phyloP scores from a whole-genome alignment of 2,888 invertebrate species.

The Celastrina argiolus region DNA sequence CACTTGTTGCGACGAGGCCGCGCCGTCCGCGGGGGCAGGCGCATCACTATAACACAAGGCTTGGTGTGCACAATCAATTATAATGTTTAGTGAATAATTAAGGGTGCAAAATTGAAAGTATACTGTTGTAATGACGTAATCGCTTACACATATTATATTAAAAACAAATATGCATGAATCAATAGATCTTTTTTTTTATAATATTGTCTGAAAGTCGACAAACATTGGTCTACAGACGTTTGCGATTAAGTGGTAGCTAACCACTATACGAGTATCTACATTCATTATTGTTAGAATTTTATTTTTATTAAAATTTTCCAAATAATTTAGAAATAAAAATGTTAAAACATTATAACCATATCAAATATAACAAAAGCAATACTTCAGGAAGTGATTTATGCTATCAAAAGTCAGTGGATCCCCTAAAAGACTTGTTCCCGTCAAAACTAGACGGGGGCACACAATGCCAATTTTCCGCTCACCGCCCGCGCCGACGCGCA shows the following conservation, averaged over 20 bases:
- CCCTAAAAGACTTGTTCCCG: slow-evolving; percentile 36
- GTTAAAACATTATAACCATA: slow-evolving; percentile 14
- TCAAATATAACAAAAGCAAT: slow-evolving; percentile 19
- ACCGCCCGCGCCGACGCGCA: slow-evolving; percentile 72
- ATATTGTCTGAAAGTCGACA: too few relatives aligned
- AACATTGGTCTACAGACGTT: neutral
- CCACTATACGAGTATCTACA: too few relatives aligned
- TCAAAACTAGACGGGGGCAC: slow-evolving; percentile 39
- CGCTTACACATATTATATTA: neutral
- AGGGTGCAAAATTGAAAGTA: too few relatives aligned
- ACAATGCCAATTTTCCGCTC: slow-evolving; percentile 76
- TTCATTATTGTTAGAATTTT: too few relatives aligned
- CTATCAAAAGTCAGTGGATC: slow-evolving; percentile 31
- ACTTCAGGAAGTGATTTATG: slow-evolving; percentile 24
- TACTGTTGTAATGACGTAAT: neutral
- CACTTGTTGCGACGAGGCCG: slow-evolving; percentile 60
- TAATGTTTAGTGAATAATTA: neutral
- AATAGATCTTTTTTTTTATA: too few relatives aligned
- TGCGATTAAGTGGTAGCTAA: neutral
- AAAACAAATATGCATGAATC: too few relatives aligned
- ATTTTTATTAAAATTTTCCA: too few relatives aligned
- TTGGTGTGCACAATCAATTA: slow-evolving; percentile 39
- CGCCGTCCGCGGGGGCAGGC: slow-evolving; percentile 34
- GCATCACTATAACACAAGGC: slow-evolving; percentile 54
- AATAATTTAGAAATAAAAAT: neutral